Conservation (phyloP, 2,888 invertebrate species). For the Archaeoteleia sp. region DNA sequence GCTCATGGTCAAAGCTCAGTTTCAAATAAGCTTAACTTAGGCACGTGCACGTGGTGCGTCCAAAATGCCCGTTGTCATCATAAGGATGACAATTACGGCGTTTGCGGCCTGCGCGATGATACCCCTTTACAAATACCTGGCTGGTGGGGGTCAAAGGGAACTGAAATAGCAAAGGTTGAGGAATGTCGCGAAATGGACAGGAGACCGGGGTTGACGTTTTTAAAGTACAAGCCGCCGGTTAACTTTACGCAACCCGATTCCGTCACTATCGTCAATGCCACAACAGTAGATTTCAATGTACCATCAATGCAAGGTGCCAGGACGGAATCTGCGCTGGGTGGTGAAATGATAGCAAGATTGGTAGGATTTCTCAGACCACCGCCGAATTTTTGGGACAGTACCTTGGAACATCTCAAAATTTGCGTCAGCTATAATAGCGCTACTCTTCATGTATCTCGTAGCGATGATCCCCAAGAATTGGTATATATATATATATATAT, state of each 20-base stretch:
- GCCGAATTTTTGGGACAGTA: conserved; percentile 80
- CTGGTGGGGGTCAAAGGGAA: conserved; percentile 93
- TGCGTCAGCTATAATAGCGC: conserved; percentile 88
- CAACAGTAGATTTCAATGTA: conserved; percentile 86
- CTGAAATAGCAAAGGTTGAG: conserved; percentile 83
- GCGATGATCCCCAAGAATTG: conserved; percentile 64
- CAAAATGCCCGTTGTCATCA: conserved; percentile 94
- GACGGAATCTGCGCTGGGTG: conserved; percentile 81
- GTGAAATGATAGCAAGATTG: conserved; percentile 85
- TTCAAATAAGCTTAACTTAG: conserved; percentile 85
- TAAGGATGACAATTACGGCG: conserved; percentile 88
- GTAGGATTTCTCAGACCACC: conserved; percentile 90
- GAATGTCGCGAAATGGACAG: conserved; percentile 87
- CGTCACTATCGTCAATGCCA: conserved; percentile 90
- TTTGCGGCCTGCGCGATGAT: conserved; percentile 86
- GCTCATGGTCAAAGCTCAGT: conserved; percentile 77
- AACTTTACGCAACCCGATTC: conserved; percentile 92
- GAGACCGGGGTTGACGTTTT: conserved; percentile 91
- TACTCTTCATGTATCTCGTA: conserved; percentile 76
- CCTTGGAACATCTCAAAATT: conserved; percentile 82
- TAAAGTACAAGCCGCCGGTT: conserved; percentile 91
- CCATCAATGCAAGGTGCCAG: conserved; percentile 82
- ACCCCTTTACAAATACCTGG: conserved; percentile 88
- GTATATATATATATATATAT: no score
- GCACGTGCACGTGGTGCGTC: conserved; percentile 94